Evolutionary conservation across 2,797 vertebrate genomes (phyloP).

Genomic region (Lophius americanus): DNA sequence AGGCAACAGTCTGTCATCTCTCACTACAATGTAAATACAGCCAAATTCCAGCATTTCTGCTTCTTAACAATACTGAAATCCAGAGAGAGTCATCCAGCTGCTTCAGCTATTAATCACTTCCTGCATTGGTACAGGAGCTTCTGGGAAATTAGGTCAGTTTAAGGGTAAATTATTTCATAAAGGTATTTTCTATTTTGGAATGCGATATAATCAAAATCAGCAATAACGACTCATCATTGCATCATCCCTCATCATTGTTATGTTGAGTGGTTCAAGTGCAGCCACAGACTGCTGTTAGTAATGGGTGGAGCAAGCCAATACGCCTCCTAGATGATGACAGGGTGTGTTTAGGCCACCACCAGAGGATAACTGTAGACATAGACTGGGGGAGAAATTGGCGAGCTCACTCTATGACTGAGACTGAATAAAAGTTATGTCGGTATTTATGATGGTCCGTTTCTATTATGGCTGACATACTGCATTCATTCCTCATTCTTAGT

Average conservation of each 20-base stretch:
- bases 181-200: slow-evolving; percentile 56
- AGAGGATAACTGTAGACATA: slow-evolving; percentile 56
- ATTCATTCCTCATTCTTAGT: slow-evolving; percentile 8
- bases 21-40: slow-evolving; percentile 75
- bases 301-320: slow-evolving; percentile 64
- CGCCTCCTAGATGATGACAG: slow-evolving; percentile 65
- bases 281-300: slow-evolving; percentile 62
- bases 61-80: slow-evolving; percentile 61
- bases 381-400: slow-evolving; percentile 65
- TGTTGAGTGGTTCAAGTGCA: slow-evolving; percentile 59
- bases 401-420: slow-evolving; percentile 55
- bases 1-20: slow-evolving; percentile 67
- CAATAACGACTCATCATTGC: slow-evolving; percentile 68
- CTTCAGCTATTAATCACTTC: slow-evolving; percentile 78
- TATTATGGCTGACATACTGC: slow-evolving; percentile 9
- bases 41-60: slow-evolving; percentile 68
- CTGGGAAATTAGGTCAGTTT: slow-evolving; percentile 68
- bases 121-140: slow-evolving; percentile 62
- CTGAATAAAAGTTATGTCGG: slow-evolving; percentile 59
- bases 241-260: slow-evolving; percentile 69
- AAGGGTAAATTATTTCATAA: slow-evolving; percentile 43
- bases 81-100: slow-evolving; percentile 55
- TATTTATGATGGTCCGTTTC: slow-evolving; percentile 39
- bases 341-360: slow-evolving; percentile 71
- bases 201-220: slow-evolving; percentile 60